A percentile compares a stretch with the other conserved stretches of the same genome.
Conservation (phyloP, 2,797 vertebrate species). For the Sebastes alutus region DNA sequence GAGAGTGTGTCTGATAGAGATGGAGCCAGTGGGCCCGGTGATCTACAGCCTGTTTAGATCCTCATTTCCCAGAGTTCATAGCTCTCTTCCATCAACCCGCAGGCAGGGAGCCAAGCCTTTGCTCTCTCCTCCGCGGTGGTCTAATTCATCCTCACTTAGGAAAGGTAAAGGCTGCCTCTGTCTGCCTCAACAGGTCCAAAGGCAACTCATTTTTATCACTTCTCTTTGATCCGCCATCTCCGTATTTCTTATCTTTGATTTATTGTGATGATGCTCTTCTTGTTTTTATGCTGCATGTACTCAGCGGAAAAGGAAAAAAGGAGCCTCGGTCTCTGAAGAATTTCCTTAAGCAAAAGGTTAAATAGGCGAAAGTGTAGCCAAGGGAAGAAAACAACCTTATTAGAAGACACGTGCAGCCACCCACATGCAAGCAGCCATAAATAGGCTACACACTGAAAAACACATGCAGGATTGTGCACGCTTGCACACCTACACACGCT, state of each 20-base stretch:
- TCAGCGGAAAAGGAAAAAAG: conserved; percentile 3
- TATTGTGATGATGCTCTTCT: conserved; percentile 10
- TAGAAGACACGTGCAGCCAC: conserved; percentile 24
- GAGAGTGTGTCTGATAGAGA: conserved; percentile 52
- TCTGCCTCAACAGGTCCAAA: conserved; percentile 50
- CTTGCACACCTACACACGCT: conserved; percentile 29
- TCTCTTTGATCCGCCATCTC: conserved; percentile 33
- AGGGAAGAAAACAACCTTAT: conserved; percentile 42
- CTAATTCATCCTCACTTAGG: conserved; percentile 66
- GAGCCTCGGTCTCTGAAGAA: conserved; percentile 7
- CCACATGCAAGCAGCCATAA: conserved; percentile 19
- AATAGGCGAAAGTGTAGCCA: conserved; percentile 33
- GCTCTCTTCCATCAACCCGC: conserved; percentile 71
- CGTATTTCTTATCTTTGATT: conserved; percentile 34
- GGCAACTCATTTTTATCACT: conserved; percentile 27
- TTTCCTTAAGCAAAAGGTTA: conserved; percentile 47
- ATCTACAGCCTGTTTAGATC: conserved; percentile 79
- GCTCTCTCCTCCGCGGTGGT: conserved; percentile 35
- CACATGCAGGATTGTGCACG: not conserved
- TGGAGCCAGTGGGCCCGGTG: conserved; percentile 63
- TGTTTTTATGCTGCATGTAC: conserved; percentile 5
- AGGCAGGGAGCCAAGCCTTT: conserved; percentile 63
- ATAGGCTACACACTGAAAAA: not conserved
- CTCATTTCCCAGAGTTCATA: conserved; percentile 78
- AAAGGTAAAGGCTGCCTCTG: conserved; percentile 53